Evolutionary conservation across 2,113 vertebrate species (phyloP).

Genomic region (Corythoichthys haematopterus): DNA sequence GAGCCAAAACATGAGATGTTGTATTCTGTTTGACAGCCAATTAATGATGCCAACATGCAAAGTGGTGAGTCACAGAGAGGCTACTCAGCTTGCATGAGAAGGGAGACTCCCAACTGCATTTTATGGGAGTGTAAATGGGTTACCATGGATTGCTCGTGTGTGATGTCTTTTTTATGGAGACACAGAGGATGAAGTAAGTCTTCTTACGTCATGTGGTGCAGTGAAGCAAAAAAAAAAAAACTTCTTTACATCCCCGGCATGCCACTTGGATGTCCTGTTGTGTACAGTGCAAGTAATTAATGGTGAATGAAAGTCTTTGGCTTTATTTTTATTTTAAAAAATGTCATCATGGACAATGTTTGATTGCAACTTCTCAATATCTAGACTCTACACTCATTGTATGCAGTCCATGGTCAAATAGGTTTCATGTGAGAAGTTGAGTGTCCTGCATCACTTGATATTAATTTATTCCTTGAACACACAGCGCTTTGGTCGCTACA

Average conservation of each 20-base stretch:
- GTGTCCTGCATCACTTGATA: too few species aligned
- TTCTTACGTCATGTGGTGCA: constrained; percentile 2
- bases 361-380: too few species aligned
- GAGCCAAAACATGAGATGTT: constrained; percentile 1
- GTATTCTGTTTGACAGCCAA: constrained; percentile 10
- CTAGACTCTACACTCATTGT: too few species aligned
- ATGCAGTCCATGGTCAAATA: too few species aligned
- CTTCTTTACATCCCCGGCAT: not conserved
- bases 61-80: constrained; percentile 4
- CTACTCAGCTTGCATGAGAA: constrained; percentile 17
- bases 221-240: not conserved
- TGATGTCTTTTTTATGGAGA: constrained; percentile 31
- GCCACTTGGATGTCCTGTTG: not conserved
- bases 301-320: not conserved
- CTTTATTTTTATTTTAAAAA: not conserved
- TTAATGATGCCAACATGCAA: constrained; percentile 13
- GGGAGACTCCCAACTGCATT: constrained; percentile 7
- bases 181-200: constrained; percentile 12
- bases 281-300: not conserved
- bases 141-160: constrained; percentile 4
- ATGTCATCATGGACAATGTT: too few species aligned
- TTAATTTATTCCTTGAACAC: too few species aligned
- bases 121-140: constrained; percentile 13
- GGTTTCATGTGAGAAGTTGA: too few species aligned
- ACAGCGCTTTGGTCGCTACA: too few species aligned